Conservation (phyloP, 2,888 invertebrate genomes). For the Caenorhabditis sulstoni region DNA sequence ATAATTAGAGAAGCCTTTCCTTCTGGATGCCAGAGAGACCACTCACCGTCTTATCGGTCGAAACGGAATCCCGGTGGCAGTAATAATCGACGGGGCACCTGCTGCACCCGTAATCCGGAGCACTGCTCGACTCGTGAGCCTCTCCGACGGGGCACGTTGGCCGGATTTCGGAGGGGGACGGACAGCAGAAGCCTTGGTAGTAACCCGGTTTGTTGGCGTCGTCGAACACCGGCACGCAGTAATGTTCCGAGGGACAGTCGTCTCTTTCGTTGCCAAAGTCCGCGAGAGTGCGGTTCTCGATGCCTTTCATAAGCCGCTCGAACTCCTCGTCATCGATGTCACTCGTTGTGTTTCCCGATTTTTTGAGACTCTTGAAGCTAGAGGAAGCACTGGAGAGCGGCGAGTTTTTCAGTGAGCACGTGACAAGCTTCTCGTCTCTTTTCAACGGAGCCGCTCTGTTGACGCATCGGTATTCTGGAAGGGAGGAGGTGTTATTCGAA, state of each 20-base stretch:
- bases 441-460: constrained; percentile 70
- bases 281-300: constrained; percentile 20
- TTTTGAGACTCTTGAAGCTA: constrained; percentile 52
- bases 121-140: constrained; percentile 71
- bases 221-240: constrained; percentile 78
- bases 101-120: constrained; percentile 72
- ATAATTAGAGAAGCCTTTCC: constrained; percentile 16
- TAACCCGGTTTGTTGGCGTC: constrained; percentile 71
- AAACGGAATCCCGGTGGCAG: constrained; percentile 74
- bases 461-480: constrained; percentile 73
- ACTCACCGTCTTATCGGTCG: constrained; percentile 73
- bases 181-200: constrained; percentile 78
- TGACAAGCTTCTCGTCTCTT: constrained; percentile 66
- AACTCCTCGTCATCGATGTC: constrained; percentile 43
- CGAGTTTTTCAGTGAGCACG: constrained; percentile 60
- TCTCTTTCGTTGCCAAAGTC: constrained; percentile 44
- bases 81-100: constrained; percentile 76
- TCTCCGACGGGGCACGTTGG: constrained; percentile 78
- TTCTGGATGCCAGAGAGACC: neutral
- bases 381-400: constrained; percentile 19
- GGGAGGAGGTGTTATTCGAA: neutral
- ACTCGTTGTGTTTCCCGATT: constrained; percentile 9
- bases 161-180: constrained; percentile 71
- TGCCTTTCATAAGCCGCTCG: constrained; percentile 42
- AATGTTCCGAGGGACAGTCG: constrained; percentile 73